Percentiles rank a stretch among this genome's conserved stretches.
These are phyloP conservation scores for Fulica atra DNA, from an alignment of 2,113 vertebrate genomes.

Conservation along the genomic window DNA sequence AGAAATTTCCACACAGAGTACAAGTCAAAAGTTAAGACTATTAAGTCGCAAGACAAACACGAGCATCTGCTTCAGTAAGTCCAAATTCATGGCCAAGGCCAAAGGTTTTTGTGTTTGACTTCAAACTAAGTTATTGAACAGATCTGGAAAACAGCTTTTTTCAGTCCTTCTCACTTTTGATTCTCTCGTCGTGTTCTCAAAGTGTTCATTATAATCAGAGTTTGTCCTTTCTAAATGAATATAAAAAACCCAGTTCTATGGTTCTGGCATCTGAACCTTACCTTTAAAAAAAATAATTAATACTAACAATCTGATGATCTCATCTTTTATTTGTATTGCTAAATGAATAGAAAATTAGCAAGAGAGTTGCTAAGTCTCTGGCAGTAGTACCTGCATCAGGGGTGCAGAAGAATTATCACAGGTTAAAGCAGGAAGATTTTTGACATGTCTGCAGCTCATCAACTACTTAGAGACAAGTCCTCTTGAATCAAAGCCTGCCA, in stretches of 20 bases:
- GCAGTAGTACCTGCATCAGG: neutral
- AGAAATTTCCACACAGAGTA: neutral
- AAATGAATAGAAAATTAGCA: neutral
- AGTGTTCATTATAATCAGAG: neutral
- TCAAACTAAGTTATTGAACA: neutral
- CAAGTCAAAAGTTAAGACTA: neutral
- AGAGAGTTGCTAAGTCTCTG: neutral
- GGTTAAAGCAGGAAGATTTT: neutral
- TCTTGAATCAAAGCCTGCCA: neutral
- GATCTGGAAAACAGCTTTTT: neutral
- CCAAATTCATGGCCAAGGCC: neutral
- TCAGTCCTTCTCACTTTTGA: neutral
- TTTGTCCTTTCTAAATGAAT: neutral
- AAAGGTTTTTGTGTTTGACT: neutral
- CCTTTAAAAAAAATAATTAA: neutral
- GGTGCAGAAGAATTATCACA: neutral
- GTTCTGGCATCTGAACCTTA: neutral
- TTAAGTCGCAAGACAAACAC: neutral
- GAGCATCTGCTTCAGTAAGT: accelerated
- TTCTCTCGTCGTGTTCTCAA: neutral
- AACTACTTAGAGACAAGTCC: neutral
- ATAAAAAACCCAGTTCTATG: neutral
- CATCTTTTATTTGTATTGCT: neutral
- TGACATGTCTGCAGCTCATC: neutral
- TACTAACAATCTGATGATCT: neutral